Conservation (phyloP, 2,113 vertebrate genomes). For the Pelmatolapia mariae region DNA sequence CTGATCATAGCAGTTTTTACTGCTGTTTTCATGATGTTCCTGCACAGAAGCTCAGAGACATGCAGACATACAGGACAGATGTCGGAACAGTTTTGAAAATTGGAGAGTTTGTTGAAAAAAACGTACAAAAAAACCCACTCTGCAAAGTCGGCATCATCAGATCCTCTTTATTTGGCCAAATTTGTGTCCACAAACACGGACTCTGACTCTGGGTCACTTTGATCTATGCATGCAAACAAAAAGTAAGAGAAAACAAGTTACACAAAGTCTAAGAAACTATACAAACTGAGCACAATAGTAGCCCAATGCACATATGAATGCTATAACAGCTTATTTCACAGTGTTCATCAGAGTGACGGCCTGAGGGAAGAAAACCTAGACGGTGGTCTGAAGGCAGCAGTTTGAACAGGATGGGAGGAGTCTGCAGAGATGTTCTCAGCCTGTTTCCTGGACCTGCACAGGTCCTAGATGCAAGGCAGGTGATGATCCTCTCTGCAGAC, state of each 20-base stretch:
- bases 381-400: rapidly evolving
- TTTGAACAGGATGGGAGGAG: background rate
- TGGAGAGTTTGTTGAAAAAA: background rate
- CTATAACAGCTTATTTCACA: background rate
- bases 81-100: background rate
- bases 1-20: background rate
- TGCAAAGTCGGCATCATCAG: background rate
- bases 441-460: too few relatives aligned
- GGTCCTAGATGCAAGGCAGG: background rate
- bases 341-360: background rate
- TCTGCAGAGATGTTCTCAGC: background rate
- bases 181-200: background rate
- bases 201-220: background rate
- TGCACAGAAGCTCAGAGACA: background rate
- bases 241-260: background rate
- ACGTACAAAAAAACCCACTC: rapidly evolving
- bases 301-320: background rate
- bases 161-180: background rate
- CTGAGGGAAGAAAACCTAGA: background rate
- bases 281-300: background rate
- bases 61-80: background rate
- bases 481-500: background rate
- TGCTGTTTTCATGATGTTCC: background rate
- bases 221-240: background rate
- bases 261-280: background rate